A percentile compares a stretch with the other conserved stretches of the same genome.
These are phyloP conservation scores for Hirudinaria manillensis DNA, from an alignment of 2,888 invertebrate genomes.

Conservation along the genomic window DNA sequence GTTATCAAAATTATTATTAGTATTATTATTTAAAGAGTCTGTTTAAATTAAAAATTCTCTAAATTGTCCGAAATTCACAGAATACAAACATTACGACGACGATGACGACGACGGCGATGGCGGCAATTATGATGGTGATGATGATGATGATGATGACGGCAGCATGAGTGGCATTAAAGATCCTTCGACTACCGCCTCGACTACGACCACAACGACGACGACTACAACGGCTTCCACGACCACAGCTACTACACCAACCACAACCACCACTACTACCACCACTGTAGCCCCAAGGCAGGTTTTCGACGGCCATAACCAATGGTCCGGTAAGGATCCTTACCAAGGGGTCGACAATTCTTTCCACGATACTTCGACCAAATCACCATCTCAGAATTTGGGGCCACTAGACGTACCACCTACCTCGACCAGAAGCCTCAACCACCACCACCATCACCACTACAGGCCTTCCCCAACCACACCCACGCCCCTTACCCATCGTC, in stretches of 20 bases:
- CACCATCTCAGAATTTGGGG: not conserved
- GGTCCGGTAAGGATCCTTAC: not conserved
- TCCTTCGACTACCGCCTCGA: too few relatives aligned
- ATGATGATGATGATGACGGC: conserved; percentile 29
- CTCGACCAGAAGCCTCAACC: too few relatives aligned
- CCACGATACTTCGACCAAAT: not conserved
- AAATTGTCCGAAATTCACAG: conserved; percentile 46
- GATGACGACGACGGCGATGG: conserved; percentile 19
- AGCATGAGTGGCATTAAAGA: too few relatives aligned
- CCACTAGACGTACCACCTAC: too few relatives aligned
- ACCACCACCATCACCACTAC: too few relatives aligned
- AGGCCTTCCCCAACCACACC: conserved; percentile 64
- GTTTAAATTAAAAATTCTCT: conserved; percentile 33
- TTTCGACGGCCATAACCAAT: not conserved
- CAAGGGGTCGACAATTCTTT: not conserved
- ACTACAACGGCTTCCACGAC: conserved; percentile 68
- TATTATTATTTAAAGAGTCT: too few relatives aligned
- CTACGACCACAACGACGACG: conserved; percentile 81
- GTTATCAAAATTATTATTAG: too few relatives aligned
- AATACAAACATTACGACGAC: not conserved
- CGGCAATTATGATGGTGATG: conserved; percentile 26
- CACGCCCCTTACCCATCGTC: conserved; percentile 43
- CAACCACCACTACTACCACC: conserved; percentile 14
- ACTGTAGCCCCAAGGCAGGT: not conserved
- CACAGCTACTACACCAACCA: not conserved